These are phyloP conservation scores for Latrodectus elegans DNA, from an alignment of 2,888 invertebrate genomes.

Conservation along the genomic window DNA sequence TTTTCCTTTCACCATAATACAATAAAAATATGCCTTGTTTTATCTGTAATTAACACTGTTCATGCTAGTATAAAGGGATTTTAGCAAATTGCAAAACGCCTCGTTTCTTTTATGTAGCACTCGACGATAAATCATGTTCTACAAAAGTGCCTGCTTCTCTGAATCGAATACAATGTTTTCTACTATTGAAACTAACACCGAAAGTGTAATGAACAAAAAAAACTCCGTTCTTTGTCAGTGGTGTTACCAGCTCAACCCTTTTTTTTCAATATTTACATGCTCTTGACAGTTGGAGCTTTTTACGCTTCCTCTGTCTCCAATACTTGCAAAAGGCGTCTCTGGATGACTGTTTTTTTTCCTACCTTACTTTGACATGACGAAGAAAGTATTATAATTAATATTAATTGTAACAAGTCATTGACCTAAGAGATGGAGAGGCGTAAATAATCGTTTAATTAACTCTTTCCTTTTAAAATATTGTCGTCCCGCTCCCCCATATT, in stretches of 20 bases:
- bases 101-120: background rate
- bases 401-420: slow-evolving; percentile 31
- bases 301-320: background rate
- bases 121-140: background rate
- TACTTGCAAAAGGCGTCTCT: slow-evolving; percentile 4
- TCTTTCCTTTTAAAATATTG: slow-evolving; percentile 8
- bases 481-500: background rate
- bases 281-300: background rate
- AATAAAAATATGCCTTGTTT: too few relatives aligned
- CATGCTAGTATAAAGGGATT: too few relatives aligned
- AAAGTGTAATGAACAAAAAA: background rate
- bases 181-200: background rate
- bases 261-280: slow-evolving; percentile 2
- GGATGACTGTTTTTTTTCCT: background rate
- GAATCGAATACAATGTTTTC: background rate
- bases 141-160: background rate
- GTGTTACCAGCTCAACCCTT: background rate
- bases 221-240: background rate
- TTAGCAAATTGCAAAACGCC: background rate
- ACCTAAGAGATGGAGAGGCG: slow-evolving; percentile 22
- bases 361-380: slow-evolving; percentile 15
- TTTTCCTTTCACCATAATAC: too few relatives aligned
- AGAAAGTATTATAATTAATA: slow-evolving; percentile 29
- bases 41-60: too few relatives aligned
- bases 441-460: slow-evolving; percentile 33